Base-by-base conservation (phyloP, 2,113 vertebrate species). In the Sigmodon hispidus region DNA sequence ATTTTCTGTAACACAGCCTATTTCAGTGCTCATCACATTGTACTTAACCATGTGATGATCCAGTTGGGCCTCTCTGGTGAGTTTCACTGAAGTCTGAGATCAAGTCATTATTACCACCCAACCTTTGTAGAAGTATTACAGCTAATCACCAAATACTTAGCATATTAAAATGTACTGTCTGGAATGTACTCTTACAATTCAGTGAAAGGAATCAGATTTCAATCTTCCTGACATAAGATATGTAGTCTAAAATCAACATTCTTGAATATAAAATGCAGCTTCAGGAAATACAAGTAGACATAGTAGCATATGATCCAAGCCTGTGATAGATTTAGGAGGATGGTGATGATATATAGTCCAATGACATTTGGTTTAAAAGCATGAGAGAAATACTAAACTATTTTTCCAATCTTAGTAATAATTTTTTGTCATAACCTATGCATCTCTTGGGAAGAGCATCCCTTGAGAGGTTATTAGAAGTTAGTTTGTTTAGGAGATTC, bases 131-230 rank as follows among this genome's bases (percentile, higher is more conserved):
- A 55, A 61, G 16, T 26, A 43, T 59, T 79, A 24, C 52, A 19
- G 59, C 12, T 61, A 63, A 57, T 61, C 24, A 85, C 24, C 65
- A 94, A 52, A 48, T 72, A 84, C 63, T 70, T 55, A 50, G 59
- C 26, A 15, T 87, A 48, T 34, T 55, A 24, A 88, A 81, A 63
- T 84, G 87, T 19, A 40, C 16, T 21, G 52, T 83, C 11, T 90
- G 89, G 16, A 77, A 85, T 72, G n/a, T 45, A 87, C 50, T 87
- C n/a, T 89, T 90, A 91, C 8, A 96, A 48, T 91, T 76, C 65
- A 73, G 26, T 76, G 65, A 81, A 73, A 80, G 61, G 45, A 59
- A 29, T 73, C 8, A 36, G 1, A 40, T 24, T 61, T 43, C 24
- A 85, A 31, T 50, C n/a, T 89, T 59, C 24, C 8, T 76, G 59